A percentile compares a stretch with the other conserved stretches of the same genome.
These are phyloP conservation scores for Isaurus tuberculatus DNA, from an alignment of 92 coral and sea anemone genomes.

Conservation along the genomic window DNA sequence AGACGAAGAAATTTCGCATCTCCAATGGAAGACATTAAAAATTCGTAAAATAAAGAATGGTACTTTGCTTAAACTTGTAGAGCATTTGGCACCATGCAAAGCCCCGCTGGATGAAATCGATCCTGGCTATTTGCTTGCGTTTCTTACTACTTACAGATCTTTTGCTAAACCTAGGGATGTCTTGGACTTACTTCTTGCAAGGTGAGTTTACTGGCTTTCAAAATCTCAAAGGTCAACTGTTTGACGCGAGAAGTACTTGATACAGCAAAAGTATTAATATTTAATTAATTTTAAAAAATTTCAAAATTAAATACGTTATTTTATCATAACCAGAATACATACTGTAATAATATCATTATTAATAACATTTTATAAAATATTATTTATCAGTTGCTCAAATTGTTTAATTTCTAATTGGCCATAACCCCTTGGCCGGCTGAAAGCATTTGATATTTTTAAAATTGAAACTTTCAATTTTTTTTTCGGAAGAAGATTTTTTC, in stretches of 20 bases:
- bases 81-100: slow-evolving; percentile 75
- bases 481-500: no score
- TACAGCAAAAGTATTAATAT: background rate
- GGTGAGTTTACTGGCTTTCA: slow-evolving; percentile 57
- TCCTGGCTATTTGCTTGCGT: slow-evolving; percentile 89
- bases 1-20: slow-evolving; percentile 81
- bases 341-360: no score
- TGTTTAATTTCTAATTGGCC: no score
- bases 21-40: slow-evolving; percentile 89
- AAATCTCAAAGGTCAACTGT: background rate
- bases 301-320: no score
- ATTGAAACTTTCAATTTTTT: no score
- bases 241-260: background rate
- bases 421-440: no score
- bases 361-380: no score
- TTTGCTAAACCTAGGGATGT: slow-evolving; percentile 80
- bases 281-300: no score
- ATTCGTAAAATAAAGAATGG: slow-evolving; percentile 92
- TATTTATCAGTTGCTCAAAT: no score
- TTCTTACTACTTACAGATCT: slow-evolving; percentile 86
- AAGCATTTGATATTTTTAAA: no score
- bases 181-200: slow-evolving; percentile 74
- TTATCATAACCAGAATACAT: no score
- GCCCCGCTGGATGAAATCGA: slow-evolving; percentile 82
- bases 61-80: slow-evolving; percentile 84